Conservation (phyloP, 2,797 vertebrate species). For the Smutsia gigantea region DNA sequence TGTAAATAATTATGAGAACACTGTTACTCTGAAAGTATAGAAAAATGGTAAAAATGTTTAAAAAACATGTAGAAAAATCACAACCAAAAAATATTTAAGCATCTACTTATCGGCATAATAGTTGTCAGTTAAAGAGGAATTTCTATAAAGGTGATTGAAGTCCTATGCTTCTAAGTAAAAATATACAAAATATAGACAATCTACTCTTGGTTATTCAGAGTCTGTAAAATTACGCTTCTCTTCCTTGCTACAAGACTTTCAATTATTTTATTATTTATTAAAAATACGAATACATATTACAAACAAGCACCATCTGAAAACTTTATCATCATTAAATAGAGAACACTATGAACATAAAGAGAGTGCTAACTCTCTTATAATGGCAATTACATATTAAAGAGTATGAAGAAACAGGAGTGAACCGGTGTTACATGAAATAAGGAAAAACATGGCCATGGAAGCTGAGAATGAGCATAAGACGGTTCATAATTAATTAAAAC, state of each 20-base stretch:
- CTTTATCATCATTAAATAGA: neutral
- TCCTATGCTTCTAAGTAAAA: neutral
- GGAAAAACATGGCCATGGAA: neutral
- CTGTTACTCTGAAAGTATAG: neutral
- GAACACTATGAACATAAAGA: neutral
- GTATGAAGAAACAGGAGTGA: neutral
- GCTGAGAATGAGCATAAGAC: neutral
- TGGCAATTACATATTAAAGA: neutral
- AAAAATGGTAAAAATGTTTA: neutral
- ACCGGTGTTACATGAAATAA: neutral
- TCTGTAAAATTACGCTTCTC: slow-evolving; percentile 17
- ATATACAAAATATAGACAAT: neutral
- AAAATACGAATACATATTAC: slow-evolving; percentile 30
- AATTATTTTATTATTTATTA: slow-evolving; percentile 49
- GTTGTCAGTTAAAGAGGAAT: neutral
- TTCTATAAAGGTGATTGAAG: neutral
- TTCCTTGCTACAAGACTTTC: slow-evolving; percentile 12
- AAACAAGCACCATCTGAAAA: neutral
- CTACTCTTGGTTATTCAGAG: neutral
- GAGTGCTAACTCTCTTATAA: neutral
- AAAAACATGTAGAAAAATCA: neutral
- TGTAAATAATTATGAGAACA: slow-evolving; percentile 50
- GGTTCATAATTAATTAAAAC: neutral
- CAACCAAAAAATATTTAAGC: neutral
- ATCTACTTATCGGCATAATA: too few species aligned